These are phyloP conservation scores for Strix uralensis DNA, from an alignment of 2,113 vertebrate genomes.

Conservation along the genomic window DNA sequence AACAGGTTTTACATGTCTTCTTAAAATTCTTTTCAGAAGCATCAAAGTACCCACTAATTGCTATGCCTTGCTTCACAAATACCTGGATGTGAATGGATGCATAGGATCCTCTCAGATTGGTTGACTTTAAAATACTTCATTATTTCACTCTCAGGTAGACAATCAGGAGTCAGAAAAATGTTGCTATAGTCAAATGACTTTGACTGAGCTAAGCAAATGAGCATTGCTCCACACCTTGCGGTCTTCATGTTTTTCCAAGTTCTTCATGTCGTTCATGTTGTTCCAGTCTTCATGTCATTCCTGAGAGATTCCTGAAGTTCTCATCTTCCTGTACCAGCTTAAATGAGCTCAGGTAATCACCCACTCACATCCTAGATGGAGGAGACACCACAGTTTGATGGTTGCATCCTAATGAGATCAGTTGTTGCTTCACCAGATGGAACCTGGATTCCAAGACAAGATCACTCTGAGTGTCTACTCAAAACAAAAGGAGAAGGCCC, in stretches of 20 bases:
- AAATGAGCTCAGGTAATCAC: not conserved
- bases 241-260: not conserved
- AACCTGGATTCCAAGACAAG: not conserved
- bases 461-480: not conserved
- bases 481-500: not conserved
- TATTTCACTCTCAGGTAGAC: not conserved
- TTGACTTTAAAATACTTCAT: not conserved
- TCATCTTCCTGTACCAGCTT: not conserved
- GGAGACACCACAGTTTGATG: not conserved
- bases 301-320: not conserved
- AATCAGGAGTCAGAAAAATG: not conserved
- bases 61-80: not conserved
- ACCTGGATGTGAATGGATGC: not conserved
- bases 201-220: not conserved
- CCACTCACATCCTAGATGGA: not conserved
- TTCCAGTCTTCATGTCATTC: fast-evolving
- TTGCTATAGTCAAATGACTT: not conserved
- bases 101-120: not conserved
- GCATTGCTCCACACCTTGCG: fast-evolving
- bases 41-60: not conserved
- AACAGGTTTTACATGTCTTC: conserved; percentile 24
- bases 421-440: not conserved
- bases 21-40: not conserved
- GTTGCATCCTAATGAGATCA: not conserved
- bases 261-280: not conserved